A percentile compares a stretch with the other conserved stretches of the same genome.
phyloP scores from a whole-genome alignment of 1,140 invertebrate species.

The Campoletis sonorensis region DNA sequence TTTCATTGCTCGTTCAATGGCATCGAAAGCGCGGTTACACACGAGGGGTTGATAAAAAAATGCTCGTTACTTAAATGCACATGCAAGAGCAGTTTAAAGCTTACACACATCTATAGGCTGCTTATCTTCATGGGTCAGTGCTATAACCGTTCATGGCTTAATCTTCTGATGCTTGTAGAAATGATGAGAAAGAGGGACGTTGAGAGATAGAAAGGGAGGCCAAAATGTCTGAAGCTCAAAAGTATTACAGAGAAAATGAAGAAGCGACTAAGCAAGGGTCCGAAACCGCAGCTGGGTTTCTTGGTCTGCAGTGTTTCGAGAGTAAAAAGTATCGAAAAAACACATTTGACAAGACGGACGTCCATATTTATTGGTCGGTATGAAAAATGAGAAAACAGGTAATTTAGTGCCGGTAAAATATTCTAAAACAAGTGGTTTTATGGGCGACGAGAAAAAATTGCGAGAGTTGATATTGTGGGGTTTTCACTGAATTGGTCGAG shows the following conservation, averaged over 20 bases:
- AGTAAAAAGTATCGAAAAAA: not conserved
- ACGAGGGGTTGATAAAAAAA: constrained; percentile 67
- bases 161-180: constrained; percentile 67
- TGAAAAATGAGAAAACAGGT: not conserved
- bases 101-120: constrained; percentile 59
- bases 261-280: not conserved
- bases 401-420: not conserved
- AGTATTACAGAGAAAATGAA: constrained; percentile 30
- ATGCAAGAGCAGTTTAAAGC: constrained; percentile 48
- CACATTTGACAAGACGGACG: not conserved
- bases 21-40: constrained; percentile 3
- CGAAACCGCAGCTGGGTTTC: constrained; percentile 54
- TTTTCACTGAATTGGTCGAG: not conserved
- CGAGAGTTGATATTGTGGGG: not conserved
- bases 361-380: not conserved
- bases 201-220: constrained; percentile 37
- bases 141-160: constrained; percentile 67
- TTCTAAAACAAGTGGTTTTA: not conserved
- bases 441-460: not conserved
- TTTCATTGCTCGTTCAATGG: constrained; percentile 17
- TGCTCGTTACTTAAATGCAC: constrained; percentile 51
- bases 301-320: constrained; percentile 61
- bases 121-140: constrained; percentile 74
- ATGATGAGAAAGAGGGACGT: constrained; percentile 53
- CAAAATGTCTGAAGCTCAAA: constrained; percentile 55